These are phyloP conservation scores for Apodemus agrarius DNA, from an alignment of 2,797 vertebrate genomes.

Conservation along the genomic window DNA sequence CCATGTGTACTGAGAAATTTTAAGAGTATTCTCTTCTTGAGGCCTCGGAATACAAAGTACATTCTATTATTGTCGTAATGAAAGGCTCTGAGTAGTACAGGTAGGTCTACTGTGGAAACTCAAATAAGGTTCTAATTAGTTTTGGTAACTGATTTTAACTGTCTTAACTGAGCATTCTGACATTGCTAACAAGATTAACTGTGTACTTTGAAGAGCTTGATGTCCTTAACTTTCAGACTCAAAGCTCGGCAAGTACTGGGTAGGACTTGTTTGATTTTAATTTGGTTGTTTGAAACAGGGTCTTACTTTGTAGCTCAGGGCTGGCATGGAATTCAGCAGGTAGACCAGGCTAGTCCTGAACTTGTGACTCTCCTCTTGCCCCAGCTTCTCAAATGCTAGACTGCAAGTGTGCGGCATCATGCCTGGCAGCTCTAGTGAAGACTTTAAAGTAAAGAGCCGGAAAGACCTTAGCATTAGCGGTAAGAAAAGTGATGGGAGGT, in stretches of 20 bases:
- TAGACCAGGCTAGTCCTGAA: not conserved
- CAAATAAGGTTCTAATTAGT: slow-evolving; percentile 30
- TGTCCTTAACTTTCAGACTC: slow-evolving; percentile 8
- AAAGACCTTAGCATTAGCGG: slow-evolving; percentile 5
- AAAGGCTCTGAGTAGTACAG: slow-evolving; percentile 45
- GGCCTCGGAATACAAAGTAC: slow-evolving; percentile 25
- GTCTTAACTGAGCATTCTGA: slow-evolving; percentile 10
- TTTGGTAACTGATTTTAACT: slow-evolving; percentile 29
- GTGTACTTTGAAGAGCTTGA: not conserved
- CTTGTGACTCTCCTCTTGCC: not conserved
- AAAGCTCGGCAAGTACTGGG: not conserved
- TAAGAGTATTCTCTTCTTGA: slow-evolving; percentile 15
- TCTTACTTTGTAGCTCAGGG: not conserved
- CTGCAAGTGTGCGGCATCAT: not conserved
- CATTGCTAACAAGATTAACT: slow-evolving; percentile 33
- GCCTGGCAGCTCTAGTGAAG: not conserved
- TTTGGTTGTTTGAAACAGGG: not conserved
- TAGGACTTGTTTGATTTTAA: slow-evolving; percentile 19
- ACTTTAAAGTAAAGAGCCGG: not conserved
- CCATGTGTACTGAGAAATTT: slow-evolving; percentile 55
- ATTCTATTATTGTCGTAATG: slow-evolving; percentile 39
- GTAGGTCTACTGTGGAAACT: slow-evolving; percentile 16
- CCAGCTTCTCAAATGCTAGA: not conserved
- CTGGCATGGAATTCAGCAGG: not conserved
- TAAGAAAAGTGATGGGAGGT: not conserved